Conservation (phyloP, 2,113 vertebrate species). For the Tachuris rubrigastra region DNA sequence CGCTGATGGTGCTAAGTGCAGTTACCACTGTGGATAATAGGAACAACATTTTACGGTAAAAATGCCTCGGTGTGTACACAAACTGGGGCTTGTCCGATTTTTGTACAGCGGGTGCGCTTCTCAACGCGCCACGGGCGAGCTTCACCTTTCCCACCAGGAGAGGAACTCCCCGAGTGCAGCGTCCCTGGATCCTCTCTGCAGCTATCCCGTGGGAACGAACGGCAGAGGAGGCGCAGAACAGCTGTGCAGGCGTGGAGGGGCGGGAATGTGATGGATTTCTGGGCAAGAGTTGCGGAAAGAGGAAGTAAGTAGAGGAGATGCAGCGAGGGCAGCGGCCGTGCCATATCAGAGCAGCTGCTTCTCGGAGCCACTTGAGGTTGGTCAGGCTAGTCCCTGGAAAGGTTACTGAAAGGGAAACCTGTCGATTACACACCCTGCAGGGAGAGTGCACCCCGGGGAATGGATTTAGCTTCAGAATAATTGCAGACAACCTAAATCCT, state of each 20-base stretch:
- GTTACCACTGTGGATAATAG: accelerated
- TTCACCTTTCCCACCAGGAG: neutral
- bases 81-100: accelerated
- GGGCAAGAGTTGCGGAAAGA: neutral
- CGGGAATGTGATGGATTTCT: neutral
- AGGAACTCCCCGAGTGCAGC: accelerated
- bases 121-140: accelerated
- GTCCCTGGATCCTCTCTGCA: neutral
- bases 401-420: neutral
- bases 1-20: accelerated
- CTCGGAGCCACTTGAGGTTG: neutral
- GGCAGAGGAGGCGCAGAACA: accelerated
- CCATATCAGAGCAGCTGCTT: neutral
- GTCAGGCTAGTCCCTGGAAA: neutral
- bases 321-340: neutral
- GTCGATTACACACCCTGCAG: too few species aligned
- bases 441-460: neutral
- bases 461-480: neutral
- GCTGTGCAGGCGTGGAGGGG: accelerated
- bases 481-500: neutral
- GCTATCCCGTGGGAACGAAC: neutral
- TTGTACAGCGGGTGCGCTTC: accelerated
- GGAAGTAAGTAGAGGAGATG: too few species aligned
- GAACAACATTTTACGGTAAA: accelerated
- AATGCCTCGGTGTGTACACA: accelerated